Conservation (phyloP, 1,140 invertebrate species). For the Rhopalosiphum maidis region DNA sequence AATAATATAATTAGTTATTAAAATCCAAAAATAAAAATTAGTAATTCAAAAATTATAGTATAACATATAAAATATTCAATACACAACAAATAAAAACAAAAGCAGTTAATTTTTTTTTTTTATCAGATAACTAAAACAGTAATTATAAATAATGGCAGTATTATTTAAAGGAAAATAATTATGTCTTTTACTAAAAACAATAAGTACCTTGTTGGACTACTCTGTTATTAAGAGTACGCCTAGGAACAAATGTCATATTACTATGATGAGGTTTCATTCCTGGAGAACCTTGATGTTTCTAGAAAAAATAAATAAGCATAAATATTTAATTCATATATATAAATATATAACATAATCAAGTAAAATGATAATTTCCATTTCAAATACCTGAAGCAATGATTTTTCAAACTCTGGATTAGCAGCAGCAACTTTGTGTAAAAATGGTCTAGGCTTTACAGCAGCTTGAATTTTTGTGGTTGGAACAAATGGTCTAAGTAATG, state of each 20-base stretch:
- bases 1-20: neutral
- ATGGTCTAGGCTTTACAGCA: conserved; percentile 53
- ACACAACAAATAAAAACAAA: conserved; percentile 1
- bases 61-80: neutral
- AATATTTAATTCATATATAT: neutral
- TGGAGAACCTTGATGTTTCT: conserved; percentile 34
- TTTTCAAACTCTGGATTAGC: conserved; percentile 54
- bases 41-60: neutral
- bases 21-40: neutral
- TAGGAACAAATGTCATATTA: conserved; percentile 52
- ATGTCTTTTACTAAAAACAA: neutral
- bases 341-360: neutral
- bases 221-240: conserved; percentile 27
- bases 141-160: neutral
- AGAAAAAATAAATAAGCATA: neutral
- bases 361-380: neutral
- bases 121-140: neutral
- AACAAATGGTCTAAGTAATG: conserved; percentile 21
- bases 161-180: neutral
- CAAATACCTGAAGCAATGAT: conserved; percentile 46
- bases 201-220: conserved; percentile 50
- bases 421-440: conserved; percentile 56
- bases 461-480: conserved; percentile 41
- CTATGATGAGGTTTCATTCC: conserved; percentile 15
- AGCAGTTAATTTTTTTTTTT: neutral